Evolutionary conservation across 1,140 invertebrate species (phyloP), one percentile per base, ranked within the genome.

Genomic region (Calosoma granatense): DNA sequence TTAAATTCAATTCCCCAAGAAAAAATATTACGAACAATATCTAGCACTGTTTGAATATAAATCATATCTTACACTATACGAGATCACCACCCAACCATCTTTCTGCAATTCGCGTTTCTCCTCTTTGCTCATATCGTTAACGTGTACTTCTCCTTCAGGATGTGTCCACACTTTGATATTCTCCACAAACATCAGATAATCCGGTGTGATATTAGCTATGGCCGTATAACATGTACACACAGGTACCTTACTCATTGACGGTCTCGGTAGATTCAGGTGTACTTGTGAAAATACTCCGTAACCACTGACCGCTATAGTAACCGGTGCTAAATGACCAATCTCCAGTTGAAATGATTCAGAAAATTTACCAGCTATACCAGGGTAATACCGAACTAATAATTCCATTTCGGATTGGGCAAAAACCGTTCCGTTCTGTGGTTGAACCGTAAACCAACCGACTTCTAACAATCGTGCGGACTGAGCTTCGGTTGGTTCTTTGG

Each of bases 251-350:
- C 9, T 59, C 51, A 22, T 61, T 62, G 2, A 63, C 36, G 60
- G 56, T n/a, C 68, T 61, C 1, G 68, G 67, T 11, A 70, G 36
- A 41, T 59, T 56, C 0, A 69, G 59, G 59, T 66, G 72, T 54
- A 74, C 56, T 63, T 78, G 76, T 2, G 72, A 66, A 20, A 70
- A 65, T 4, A 69, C 63, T 1, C 65, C 71, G 22, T 64, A 64
- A 9, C 75, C 75, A 54, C 62, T 57, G 2, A 74, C 64, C 2
- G 55, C 57, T 22, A 77, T 61, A 1, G 51, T 60, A 11, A 69
- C 47, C 1, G 70, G 67, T 22, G 68, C 60, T 17, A 67, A 53
- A 58, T 69, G 26, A 30, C 20, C 56, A 58, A 67, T 63, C 55
- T 69, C 58, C 1, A 69, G 9, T 17, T 43, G 53, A 57, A 66